These are phyloP conservation scores for Enteromius paludinosus DNA, from an alignment of 2,797 vertebrate genomes.

Conservation along the genomic window DNA sequence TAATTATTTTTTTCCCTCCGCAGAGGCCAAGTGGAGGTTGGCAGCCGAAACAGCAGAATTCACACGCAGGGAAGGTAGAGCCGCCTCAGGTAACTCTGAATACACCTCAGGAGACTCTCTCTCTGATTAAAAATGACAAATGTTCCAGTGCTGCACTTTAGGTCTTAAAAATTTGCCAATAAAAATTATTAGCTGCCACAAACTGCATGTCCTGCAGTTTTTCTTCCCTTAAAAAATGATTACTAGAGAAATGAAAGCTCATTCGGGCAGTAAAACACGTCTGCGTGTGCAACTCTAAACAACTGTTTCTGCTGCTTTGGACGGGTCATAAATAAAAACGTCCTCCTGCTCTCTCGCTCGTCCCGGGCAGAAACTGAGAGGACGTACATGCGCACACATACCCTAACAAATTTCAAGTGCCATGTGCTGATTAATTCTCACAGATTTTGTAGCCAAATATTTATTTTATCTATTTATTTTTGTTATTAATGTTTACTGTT, in stretches of 20 bases:
- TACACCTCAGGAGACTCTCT: conserved; percentile 35
- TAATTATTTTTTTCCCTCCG: conserved; percentile 52
- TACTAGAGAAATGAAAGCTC: conserved; percentile 57
- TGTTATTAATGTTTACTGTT: too few species aligned
- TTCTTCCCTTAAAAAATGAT: conserved; percentile 63
- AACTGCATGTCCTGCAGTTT: conserved; percentile 62
- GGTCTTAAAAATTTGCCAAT: conserved; percentile 65
- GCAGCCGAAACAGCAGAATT: conserved; percentile 52
- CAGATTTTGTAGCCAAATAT: too few species aligned
- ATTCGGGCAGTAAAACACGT: conserved; percentile 58
- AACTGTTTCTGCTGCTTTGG: conserved; percentile 52
- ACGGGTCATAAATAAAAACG: conserved; percentile 55
- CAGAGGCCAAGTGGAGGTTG: conserved; percentile 44
- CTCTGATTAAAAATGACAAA: conserved; percentile 59
- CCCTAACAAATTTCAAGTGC: not conserved
- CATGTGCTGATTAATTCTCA: not conserved
- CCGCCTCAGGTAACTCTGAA: conserved; percentile 41
- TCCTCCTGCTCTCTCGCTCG: conserved; percentile 9
- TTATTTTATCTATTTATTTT: not conserved
- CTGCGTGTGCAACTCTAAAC: conserved; percentile 53
- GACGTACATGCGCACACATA: conserved; percentile 1
- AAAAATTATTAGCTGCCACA: conserved; percentile 66
- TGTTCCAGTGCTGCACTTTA: conserved; percentile 54
- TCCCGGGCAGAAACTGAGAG: conserved; percentile 9
- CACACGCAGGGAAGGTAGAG: conserved; percentile 31